Percentiles rank a stretch among this genome's conserved stretches.
These are phyloP conservation scores for Drosophila glabriapex DNA, from an alignment of 2,888 invertebrate species.

Conservation along the genomic window DNA sequence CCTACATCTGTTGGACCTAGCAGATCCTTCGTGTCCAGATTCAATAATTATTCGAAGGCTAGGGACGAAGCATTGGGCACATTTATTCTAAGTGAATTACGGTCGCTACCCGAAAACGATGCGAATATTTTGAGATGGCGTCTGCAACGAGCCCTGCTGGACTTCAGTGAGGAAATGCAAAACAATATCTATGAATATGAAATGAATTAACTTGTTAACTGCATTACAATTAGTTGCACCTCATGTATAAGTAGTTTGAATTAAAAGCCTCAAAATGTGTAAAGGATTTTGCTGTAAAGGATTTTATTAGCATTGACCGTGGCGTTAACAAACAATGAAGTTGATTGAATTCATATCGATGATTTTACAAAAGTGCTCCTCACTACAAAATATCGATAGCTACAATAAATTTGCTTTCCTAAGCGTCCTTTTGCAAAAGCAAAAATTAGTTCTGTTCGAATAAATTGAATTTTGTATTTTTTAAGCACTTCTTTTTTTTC, in stretches of 20 bases:
- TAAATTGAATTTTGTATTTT: not conserved
- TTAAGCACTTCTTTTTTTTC: too few relatives aligned
- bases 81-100: constrained; percentile 17
- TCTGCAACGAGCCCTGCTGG: constrained; percentile 18
- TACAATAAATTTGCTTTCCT: not conserved
- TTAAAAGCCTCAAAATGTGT: not conserved
- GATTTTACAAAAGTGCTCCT: not conserved
- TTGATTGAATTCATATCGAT: too few relatives aligned
- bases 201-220: constrained; percentile 18
- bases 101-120: constrained; percentile 9
- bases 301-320: too few relatives aligned
- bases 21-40: not conserved
- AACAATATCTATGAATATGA: constrained; percentile 2
- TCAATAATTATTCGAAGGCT: not conserved
- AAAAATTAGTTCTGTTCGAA: not conserved
- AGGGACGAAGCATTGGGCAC: constrained; percentile 7
- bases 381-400: not conserved
- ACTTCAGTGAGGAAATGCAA: constrained; percentile 19
- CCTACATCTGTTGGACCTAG: not conserved
- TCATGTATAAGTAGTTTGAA: constrained; percentile 4
- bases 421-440: not conserved
- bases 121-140: constrained; percentile 20
- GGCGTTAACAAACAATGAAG: too few relatives aligned
- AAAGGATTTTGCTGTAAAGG: constrained; percentile 5
- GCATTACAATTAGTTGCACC: constrained; percentile 8